phyloP scores from a whole-genome alignment of 2,888 invertebrate genomes.

The Andrena bucephala region DNA sequence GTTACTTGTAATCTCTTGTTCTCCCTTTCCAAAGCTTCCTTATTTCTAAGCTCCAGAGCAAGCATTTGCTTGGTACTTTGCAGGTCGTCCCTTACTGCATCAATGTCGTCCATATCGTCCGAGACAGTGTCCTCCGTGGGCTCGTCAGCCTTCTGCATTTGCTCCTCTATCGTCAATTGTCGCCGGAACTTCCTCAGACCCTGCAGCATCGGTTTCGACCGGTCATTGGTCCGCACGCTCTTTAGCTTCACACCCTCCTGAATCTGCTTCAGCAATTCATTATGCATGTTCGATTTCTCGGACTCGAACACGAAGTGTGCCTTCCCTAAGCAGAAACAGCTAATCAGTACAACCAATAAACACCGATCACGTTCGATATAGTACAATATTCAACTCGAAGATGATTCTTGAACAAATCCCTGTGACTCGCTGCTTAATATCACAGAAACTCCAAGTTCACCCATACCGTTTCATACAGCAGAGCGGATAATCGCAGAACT shows the following conservation, averaged over 20 bases:
- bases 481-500: background rate
- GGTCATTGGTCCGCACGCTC: slow-evolving; percentile 92
- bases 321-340: slow-evolving; percentile 85
- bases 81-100: slow-evolving; percentile 94
- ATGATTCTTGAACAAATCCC: slow-evolving; percentile 5
- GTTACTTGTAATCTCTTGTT: slow-evolving; percentile 90
- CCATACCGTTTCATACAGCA: background rate
- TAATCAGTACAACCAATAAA: slow-evolving; percentile 36
- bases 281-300: slow-evolving; percentile 92
- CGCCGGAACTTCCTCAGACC: slow-evolving; percentile 94
- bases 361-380: background rate
- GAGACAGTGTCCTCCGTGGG: slow-evolving; percentile 86
- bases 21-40: slow-evolving; percentile 93
- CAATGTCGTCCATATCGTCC: slow-evolving; percentile 96
- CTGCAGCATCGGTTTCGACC: slow-evolving; percentile 93
- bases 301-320: slow-evolving; percentile 95
- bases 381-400: background rate
- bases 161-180: slow-evolving; percentile 96
- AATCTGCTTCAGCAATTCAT: slow-evolving; percentile 93
- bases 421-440: background rate
- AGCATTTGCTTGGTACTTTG: slow-evolving; percentile 96
- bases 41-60: slow-evolving; percentile 93
- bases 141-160: slow-evolving; percentile 91
- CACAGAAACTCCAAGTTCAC: background rate
- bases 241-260: slow-evolving; percentile 91